Evolutionary conservation across 92 coral and sea anemone species (phyloP).

Genomic region (Montipora capitata): DNA sequence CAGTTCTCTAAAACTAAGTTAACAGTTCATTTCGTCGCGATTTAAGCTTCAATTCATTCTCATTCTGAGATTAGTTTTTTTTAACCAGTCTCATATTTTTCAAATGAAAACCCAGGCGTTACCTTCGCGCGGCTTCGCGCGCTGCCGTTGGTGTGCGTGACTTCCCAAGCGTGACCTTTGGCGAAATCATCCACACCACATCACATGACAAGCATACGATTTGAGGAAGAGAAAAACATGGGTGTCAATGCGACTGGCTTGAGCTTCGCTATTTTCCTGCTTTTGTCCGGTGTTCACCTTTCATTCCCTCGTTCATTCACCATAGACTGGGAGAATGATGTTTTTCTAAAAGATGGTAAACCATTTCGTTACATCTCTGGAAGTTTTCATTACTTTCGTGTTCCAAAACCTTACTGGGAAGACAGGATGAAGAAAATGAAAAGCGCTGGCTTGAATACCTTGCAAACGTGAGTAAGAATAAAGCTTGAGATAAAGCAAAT

Average conservation of each 20-base stretch:
- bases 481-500: neutral
- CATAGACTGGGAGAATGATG: slow-evolving; percentile 86
- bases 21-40: no score
- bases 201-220: neutral
- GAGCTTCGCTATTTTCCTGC: neutral
- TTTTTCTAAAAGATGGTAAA: slow-evolving; percentile 91
- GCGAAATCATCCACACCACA: neutral
- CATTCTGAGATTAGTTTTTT: no score
- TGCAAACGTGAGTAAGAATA: slow-evolving; percentile 85
- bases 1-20: no score
- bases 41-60: no score
- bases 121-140: no score
- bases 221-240: neutral
- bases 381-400: slow-evolving; percentile 86
- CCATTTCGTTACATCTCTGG: slow-evolving; percentile 97
- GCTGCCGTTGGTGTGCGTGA: no score
- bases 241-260: neutral
- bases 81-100: no score
- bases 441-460: slow-evolving; percentile 86
- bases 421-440: slow-evolving; percentile 91
- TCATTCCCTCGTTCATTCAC: slow-evolving; percentile 79
- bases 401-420: slow-evolving; percentile 85
- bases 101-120: no score
- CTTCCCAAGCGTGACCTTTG: neutral
- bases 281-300: slow-evolving; percentile 17